phyloP scores from a whole-genome alignment of 2,888 invertebrate species.

The Ditylenchus weischeri region DNA sequence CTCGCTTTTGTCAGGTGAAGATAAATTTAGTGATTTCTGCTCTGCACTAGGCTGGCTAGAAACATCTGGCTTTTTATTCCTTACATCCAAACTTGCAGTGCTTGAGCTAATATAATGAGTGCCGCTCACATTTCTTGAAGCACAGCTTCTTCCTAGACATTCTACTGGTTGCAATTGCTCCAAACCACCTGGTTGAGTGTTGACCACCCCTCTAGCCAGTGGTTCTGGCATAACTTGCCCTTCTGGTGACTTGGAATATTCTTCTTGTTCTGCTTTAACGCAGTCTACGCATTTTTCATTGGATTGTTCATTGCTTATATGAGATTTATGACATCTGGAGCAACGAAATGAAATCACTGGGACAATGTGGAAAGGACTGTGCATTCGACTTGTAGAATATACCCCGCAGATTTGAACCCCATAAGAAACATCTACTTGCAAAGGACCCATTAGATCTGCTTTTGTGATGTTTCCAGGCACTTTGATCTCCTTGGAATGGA shows the following conservation, averaged over 20 bases:
- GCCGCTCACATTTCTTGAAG: slow-evolving; percentile 1
- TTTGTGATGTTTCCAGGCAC: slow-evolving; percentile 44
- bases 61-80: not conserved
- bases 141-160: not conserved
- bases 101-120: slow-evolving; percentile 16
- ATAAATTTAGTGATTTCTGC: not conserved
- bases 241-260: too few relatives aligned
- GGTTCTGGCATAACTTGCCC: too few relatives aligned
- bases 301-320: not conserved
- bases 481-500: slow-evolving; percentile 42
- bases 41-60: not conserved
- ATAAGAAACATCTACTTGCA: slow-evolving; percentile 44
- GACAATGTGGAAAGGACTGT: slow-evolving; percentile 45
- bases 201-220: too few relatives aligned
- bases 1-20: not conserved
- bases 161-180: not conserved
- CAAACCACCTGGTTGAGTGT: not conserved
- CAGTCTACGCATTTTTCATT: slow-evolving; percentile 40
- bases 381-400: slow-evolving; percentile 25
- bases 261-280: slow-evolving; percentile 33
- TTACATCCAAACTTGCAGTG: slow-evolving; percentile 14
- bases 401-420: slow-evolving; percentile 45
- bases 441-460: slow-evolving; percentile 34
- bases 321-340: slow-evolving; percentile 33
- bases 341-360: slow-evolving; percentile 50